phyloP scores from a whole-genome alignment of 30 jellyfish, hydroid and myxozoan species.

The Rhopilema esculentum region DNA sequence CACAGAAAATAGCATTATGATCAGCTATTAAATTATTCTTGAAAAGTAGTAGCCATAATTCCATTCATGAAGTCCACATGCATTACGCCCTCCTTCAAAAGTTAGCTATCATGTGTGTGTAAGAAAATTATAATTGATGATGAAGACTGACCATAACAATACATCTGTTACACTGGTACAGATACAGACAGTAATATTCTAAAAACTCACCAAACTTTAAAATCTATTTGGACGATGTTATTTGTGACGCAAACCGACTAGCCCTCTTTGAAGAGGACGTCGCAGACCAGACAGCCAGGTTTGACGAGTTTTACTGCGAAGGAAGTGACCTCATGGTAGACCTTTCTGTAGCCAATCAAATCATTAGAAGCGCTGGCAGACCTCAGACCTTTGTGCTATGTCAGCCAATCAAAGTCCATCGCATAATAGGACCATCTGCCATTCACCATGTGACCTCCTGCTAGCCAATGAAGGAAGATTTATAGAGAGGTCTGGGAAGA shows the following conservation, averaged over 20 bases:
- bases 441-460: not conserved
- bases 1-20: too few relatives aligned
- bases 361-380: not conserved
- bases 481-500: not conserved
- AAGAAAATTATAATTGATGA: too few relatives aligned
- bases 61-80: too few relatives aligned
- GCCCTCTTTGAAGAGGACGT: constrained; percentile 35
- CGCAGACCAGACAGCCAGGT: constrained; percentile 78
- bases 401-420: constrained; percentile 28
- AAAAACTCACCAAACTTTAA: not conserved
- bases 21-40: too few relatives aligned
- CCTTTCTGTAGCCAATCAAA: constrained; percentile 56
- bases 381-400: constrained; percentile 13
- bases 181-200: not conserved
- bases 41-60: too few relatives aligned
- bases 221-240: not conserved
- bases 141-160: not conserved
- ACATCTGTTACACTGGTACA: not conserved
- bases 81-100: too few relatives aligned
- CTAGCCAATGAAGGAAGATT: constrained; percentile 2
- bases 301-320: constrained; percentile 78
- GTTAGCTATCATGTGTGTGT: too few relatives aligned
- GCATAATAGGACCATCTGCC: constrained; percentile 15
- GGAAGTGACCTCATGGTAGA: constrained; percentile 79
- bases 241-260: not conserved